These are phyloP conservation scores for Lysandra bellargus DNA, from an alignment of 2,888 invertebrate genomes.

Conservation along the genomic window DNA sequence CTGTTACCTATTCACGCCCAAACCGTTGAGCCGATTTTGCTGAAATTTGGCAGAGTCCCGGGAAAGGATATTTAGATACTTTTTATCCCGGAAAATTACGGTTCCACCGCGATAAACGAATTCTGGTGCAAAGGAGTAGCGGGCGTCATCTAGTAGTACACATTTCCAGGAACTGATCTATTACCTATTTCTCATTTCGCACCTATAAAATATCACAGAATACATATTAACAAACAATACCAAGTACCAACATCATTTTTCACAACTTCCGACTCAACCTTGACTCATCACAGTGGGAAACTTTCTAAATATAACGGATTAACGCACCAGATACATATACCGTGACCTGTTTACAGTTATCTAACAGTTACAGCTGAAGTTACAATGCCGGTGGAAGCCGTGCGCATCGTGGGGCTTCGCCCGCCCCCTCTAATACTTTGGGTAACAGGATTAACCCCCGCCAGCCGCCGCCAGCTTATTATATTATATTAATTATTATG, in stretches of 20 bases:
- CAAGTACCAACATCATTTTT: neutral
- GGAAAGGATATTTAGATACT: too few relatives aligned
- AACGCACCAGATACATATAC: constrained; percentile 4
- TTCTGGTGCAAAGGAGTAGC: too few relatives aligned
- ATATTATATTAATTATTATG: constrained; percentile 33
- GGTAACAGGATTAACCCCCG: constrained; percentile 64
- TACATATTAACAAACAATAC: too few relatives aligned
- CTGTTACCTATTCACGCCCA: too few relatives aligned
- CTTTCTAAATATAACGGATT: constrained; percentile 12
- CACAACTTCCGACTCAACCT: neutral
- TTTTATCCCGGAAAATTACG: too few relatives aligned
- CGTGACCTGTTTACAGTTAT: constrained; percentile 25
- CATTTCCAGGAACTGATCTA: too few relatives aligned
- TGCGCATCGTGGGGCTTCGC: constrained; percentile 25
- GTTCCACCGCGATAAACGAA: too few relatives aligned
- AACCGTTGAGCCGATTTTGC: too few relatives aligned
- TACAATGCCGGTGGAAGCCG: constrained; percentile 31
- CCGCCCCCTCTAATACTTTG: constrained; percentile 54
- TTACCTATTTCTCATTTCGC: too few relatives aligned
- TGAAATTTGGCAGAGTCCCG: too few relatives aligned
- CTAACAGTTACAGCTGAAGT: constrained; percentile 25
- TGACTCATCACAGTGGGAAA: neutral
- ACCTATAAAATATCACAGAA: too few relatives aligned
- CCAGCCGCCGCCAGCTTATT: constrained; percentile 41
- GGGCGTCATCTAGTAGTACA: too few relatives aligned